phyloP scores from a whole-genome alignment of 2,888 invertebrate genomes.

The Pollenia labialis region DNA sequence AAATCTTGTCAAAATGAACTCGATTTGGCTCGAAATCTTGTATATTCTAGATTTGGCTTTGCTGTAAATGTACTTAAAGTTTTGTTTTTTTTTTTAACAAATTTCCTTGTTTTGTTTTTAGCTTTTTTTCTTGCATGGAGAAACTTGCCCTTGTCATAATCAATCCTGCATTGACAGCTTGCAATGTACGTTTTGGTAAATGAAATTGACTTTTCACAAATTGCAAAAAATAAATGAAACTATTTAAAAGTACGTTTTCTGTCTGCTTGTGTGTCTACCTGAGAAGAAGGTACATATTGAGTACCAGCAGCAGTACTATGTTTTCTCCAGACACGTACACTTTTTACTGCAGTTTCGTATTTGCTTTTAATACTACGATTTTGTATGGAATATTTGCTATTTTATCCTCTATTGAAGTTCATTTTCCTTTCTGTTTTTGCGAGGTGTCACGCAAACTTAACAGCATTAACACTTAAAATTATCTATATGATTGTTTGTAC shows the following conservation, averaged over 20 bases:
- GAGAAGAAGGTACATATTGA: not conserved
- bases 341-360: slow-evolving; percentile 40
- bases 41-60: too few relatives aligned
- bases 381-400: slow-evolving; percentile 14
- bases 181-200: not conserved
- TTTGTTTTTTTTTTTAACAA: too few relatives aligned
- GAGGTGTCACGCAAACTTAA: slow-evolving; percentile 59
- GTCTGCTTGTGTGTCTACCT: not conserved
- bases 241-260: not conserved
- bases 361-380: slow-evolving; percentile 14
- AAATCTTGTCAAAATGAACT: too few relatives aligned
- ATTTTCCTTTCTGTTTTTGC: not conserved
- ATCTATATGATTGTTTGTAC: not conserved
- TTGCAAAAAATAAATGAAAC: slow-evolving; percentile 37
- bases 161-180: not conserved
- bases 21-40: too few relatives aligned
- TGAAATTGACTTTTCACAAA: slow-evolving; percentile 29
- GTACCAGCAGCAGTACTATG: not conserved
- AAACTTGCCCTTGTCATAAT: not conserved
- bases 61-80: too few relatives aligned
- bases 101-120: too few relatives aligned
- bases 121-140: too few relatives aligned
- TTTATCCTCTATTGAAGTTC: slow-evolving; percentile 2
- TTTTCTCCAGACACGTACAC: slow-evolving; percentile 46
- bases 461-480: slow-evolving; percentile 59